Conservation (phyloP, 2,113 vertebrate species). For the Propithecus coquereli region DNA sequence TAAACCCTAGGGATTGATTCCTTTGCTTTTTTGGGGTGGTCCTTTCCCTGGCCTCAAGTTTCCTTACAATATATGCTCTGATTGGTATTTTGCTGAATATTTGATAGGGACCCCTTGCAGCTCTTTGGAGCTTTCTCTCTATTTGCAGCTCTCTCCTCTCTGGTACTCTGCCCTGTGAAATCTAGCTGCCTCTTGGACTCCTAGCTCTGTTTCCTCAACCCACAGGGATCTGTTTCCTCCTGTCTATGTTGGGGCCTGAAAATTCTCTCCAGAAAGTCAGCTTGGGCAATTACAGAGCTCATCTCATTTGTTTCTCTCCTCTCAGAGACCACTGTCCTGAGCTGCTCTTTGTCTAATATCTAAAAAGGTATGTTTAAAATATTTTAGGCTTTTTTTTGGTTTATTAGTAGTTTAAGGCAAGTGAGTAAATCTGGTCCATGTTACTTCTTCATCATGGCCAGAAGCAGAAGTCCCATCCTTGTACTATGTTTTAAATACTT, state of each 20-base stretch:
- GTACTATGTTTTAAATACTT: neutral
- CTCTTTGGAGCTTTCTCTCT: neutral
- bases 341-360: neutral
- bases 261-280: neutral
- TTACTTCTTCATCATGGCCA: neutral
- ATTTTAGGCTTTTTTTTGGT: neutral
- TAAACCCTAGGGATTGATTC: neutral
- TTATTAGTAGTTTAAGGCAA: neutral
- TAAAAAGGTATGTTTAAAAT: neutral
- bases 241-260: neutral
- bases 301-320: neutral
- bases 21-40: neutral
- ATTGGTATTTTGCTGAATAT: neutral
- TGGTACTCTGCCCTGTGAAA: neutral
- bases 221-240: neutral
- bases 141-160: neutral
- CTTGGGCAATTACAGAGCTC: neutral
- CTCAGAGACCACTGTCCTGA: neutral
- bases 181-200: neutral
- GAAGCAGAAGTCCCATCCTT: neutral
- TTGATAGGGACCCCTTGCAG: neutral
- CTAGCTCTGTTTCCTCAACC: neutral
- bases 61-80: neutral
- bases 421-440: neutral
- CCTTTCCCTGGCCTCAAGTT: neutral